These are phyloP conservation scores for Sarcophaga bullata DNA, from an alignment of 1,140 invertebrate genomes.

Conservation along the genomic window DNA sequence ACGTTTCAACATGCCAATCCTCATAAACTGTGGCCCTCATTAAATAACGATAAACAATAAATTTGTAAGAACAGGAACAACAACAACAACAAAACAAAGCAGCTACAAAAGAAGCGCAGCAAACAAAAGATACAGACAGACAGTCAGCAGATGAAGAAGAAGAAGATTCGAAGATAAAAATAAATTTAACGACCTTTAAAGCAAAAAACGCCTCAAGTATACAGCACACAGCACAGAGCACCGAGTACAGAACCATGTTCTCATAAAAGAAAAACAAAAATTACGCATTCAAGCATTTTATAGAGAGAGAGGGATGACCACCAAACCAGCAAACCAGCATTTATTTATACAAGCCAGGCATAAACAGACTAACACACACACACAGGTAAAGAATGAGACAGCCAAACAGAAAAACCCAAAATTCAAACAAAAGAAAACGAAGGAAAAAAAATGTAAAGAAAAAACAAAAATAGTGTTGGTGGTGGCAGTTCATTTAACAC, in stretches of 20 bases:
- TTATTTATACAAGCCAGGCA: not conserved
- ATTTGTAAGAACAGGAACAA: not conserved
- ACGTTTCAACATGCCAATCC: not conserved
- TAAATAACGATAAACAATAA: not conserved
- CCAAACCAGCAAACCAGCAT: not conserved
- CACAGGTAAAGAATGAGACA: not conserved
- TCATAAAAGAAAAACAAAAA: too few relatives aligned
- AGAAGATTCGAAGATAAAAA: too few relatives aligned
- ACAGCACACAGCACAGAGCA: too few relatives aligned
- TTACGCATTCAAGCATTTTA: too few relatives aligned
- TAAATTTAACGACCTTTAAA: too few relatives aligned
- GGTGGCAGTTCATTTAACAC: constrained; percentile 21
- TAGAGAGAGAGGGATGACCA: not conserved
- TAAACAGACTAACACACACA: not conserved
- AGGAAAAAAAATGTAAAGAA: constrained; percentile 11
- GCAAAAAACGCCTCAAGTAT: too few relatives aligned
- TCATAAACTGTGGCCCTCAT: not conserved
- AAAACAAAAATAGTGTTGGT: not conserved
- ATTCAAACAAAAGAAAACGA: not conserved
- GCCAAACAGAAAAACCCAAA: not conserved
- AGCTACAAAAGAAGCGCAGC: too few relatives aligned
- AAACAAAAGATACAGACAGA: too few relatives aligned
- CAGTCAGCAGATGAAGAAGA: too few relatives aligned
- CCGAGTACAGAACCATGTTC: too few relatives aligned
- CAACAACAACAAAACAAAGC: too few relatives aligned